Evolutionary conservation across 2,113 vertebrate genomes (phyloP), one percentile per base, ranked within the genome.

Genomic region (Zapus hudsonius): DNA sequence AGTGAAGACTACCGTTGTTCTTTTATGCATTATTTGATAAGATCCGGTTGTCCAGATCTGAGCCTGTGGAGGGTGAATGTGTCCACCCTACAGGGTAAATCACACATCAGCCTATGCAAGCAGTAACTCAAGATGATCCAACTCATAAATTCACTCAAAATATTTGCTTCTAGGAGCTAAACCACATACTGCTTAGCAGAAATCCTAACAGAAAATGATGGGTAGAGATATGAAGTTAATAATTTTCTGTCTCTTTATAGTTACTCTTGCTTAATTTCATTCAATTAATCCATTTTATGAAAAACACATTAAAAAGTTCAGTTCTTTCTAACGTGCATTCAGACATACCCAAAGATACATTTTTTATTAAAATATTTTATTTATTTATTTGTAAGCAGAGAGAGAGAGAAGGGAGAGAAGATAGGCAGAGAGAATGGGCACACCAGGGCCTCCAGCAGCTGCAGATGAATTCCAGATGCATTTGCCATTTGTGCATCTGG

Each of bases 211-310:
- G 69, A 90, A 87, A 95, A 89, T 74, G 29, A 75, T 7, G n/a
- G 67, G 73, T 78, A 10, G 72, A 64, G 15, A 84, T 64, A 72
- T 12, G 1, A 74, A n/a, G 40, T 91, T 91, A 93, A 47, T 92
- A 61, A 16, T 90, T 87, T 92, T 81, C 88, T 74, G 31, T 55
- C 69, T 94, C 6, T 87, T 90, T 70, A 92, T 9, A 69, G 73
- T 83, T 76, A 83, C 69, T 91, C 64, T 73, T 57, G 31, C 61
- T 90, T 93, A 88, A 87, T 85, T 87, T 93, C 69, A 87, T 84
- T 93, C 85, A 83, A 83, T 95, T 81, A 89, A 87, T 75, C 55
- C 57, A 89, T 91, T 87, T 84, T 59, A 82, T 79, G 84, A 87
- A 57, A 87, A 90, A 92, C 38, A 86, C 38, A 80, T 89, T 31